Conservation (phyloP, 2,888 invertebrate genomes). For the Agrochola litura region DNA sequence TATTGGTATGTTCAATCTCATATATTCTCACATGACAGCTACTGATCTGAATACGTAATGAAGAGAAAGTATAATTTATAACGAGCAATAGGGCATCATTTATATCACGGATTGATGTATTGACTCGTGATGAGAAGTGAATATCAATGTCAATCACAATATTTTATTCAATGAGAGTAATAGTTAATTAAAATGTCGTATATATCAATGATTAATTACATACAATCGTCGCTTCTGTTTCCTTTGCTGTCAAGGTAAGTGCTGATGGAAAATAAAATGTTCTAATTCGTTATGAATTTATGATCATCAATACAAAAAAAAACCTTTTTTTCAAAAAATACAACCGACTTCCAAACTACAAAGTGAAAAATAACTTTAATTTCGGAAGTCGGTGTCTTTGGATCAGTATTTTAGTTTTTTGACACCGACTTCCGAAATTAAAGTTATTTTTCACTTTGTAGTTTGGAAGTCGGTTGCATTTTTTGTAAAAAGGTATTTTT, state of each 20-base stretch:
- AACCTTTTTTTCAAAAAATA: no score
- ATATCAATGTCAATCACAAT: constrained; percentile 50
- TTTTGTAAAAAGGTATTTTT: no score
- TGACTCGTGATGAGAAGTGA: constrained; percentile 31
- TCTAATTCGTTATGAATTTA: constrained; percentile 5
- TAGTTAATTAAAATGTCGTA: constrained; percentile 44
- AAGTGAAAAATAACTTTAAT: no score
- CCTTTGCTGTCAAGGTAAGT: neutral
- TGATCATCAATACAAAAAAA: neutral
- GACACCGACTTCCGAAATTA: no score
- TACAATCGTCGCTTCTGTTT: neutral
- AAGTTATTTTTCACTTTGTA: no score
- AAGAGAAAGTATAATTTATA: constrained; percentile 57
- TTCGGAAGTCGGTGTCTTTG: no score
- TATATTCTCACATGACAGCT: constrained; percentile 42
- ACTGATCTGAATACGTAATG: constrained; percentile 54
- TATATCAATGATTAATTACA: constrained; percentile 39
- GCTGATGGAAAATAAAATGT: neutral
- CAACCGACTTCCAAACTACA: no score
- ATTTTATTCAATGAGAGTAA: constrained; percentile 34
- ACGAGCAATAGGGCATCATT: constrained; percentile 26
- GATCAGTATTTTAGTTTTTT: no score
- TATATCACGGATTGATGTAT: constrained; percentile 44
- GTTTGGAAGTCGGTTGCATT: no score
- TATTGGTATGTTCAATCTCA: constrained; percentile 31